Evolutionary conservation across 2,113 vertebrate genomes (phyloP).

Genomic region (Loxodonta africana): DNA sequence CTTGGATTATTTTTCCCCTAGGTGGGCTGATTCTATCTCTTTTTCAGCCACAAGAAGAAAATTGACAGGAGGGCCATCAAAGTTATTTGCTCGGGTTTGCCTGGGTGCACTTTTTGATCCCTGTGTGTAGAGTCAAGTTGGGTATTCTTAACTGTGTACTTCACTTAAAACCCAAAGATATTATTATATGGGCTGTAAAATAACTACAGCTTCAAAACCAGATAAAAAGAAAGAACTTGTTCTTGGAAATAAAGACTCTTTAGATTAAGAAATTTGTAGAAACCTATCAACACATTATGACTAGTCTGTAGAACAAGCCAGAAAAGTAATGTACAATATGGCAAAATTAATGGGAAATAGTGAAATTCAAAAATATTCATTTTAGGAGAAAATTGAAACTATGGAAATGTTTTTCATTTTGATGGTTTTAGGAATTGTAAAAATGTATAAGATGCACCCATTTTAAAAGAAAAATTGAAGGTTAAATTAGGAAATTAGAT

Average conservation of each 20-base stretch:
- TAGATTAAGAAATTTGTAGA: neutral
- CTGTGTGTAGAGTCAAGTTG: neutral
- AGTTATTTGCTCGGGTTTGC: neutral
- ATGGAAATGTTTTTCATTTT: neutral
- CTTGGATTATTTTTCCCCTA: neutral
- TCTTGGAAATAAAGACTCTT: neutral
- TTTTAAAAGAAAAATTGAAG: neutral
- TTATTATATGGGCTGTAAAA: neutral
- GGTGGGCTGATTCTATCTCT: neutral
- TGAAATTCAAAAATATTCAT: conserved; percentile 5
- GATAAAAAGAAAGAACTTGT: neutral
- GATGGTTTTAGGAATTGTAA: neutral
- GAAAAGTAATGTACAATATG: neutral
- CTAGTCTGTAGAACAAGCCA: neutral
- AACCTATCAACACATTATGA: neutral
- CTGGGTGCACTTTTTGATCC: neutral
- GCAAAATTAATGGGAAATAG: neutral
- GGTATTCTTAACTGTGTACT: neutral
- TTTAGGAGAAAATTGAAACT: neutral
- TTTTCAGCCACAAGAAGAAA: neutral
- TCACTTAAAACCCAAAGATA: neutral
- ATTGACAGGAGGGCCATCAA: neutral
- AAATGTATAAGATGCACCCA: neutral
- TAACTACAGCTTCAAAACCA: neutral
- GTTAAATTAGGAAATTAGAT: conserved; percentile 16